A percentile compares a stretch with the other conserved stretches of the same genome.
Conservation (phyloP, 1,140 invertebrate species). For the Bombus fervidus region DNA sequence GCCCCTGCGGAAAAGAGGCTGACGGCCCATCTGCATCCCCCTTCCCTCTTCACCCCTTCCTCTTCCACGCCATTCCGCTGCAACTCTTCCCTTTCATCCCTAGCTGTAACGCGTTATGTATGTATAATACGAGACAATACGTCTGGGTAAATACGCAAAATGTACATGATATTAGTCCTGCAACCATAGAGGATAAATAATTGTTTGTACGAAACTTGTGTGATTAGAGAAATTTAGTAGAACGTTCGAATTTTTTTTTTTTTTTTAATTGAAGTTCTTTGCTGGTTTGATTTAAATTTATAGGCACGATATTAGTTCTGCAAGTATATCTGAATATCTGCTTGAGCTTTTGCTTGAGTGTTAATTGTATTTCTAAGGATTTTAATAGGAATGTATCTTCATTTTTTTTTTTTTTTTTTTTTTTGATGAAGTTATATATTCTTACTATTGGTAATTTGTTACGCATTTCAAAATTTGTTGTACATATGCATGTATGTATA, state of each 20-base stretch:
- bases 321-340: no score
- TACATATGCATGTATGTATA: no score
- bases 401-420: no score
- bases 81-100: neutral
- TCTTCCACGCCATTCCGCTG: neutral
- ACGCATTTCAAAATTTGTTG: no score
- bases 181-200: neutral
- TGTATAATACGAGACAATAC: neutral
- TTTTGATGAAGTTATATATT: no score
- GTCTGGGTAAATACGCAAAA: neutral
- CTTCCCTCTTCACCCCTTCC: neutral
- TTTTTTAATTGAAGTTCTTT: neutral
- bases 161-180: neutral
- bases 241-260: neutral
- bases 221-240: neutral
- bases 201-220: neutral
- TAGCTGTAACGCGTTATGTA: neutral
- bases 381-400: neutral
- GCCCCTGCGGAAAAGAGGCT: slow-evolving; percentile 69
- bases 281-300: no score
- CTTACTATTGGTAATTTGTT: no score
- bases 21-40: slow-evolving; percentile 65
- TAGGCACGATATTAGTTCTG: no score
- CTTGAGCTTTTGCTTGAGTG: no score
- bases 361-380: no score